Evolutionary conservation across 2,113 vertebrate species (phyloP), one percentile per base, ranked within the genome.

Genomic region (Cyanoderma ruficeps): DNA sequence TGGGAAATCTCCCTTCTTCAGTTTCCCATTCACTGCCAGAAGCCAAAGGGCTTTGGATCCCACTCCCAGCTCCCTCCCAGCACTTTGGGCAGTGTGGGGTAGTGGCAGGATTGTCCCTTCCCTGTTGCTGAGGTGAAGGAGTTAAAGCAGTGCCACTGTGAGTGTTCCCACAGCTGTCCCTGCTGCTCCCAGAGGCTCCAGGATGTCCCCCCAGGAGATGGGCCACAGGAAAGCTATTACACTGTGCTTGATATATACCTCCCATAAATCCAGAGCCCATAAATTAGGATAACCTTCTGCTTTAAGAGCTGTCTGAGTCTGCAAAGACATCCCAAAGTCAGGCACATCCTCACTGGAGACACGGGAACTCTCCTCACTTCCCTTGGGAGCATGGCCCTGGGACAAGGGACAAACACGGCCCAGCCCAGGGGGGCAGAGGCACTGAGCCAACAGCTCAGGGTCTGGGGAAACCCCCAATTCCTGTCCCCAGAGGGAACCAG

Each of bases 301-400:
- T 95, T 95, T 94, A 93, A 88, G 79, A 80, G 71, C 79, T 88
- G 71, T 74, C 70, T 91, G 82, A 96, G 75, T 63, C 75, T 59
- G 42, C 95, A 97, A 96, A 95, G 94, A 50, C 92, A 90, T 88
- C 85, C 68, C 94, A 96, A 97, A 96, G 95, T 96, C 95, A 96
- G 91, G 87, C 63, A 83, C 75, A 86, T 77, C 55, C 75, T 83
- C 8, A 0, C 28, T 0, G 7, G 41, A 76, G 59, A 82, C 31
- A 37, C 2, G 3, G 22, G 30, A 24, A 20, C 23, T 42, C 35
- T 49, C 30, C 50, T 60, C 46, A 1, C 12, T 13, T 49, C 46
- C 44, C 44, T 41, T 39, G 50, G 12, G n/a, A n/a, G 25, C 37
- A 14, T 0, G 0, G 55, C n/a, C 72, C 41, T 31, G 63, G 72